phyloP scores from a whole-genome alignment of 2,888 invertebrate genomes.

The Cistogaster globosa region DNA sequence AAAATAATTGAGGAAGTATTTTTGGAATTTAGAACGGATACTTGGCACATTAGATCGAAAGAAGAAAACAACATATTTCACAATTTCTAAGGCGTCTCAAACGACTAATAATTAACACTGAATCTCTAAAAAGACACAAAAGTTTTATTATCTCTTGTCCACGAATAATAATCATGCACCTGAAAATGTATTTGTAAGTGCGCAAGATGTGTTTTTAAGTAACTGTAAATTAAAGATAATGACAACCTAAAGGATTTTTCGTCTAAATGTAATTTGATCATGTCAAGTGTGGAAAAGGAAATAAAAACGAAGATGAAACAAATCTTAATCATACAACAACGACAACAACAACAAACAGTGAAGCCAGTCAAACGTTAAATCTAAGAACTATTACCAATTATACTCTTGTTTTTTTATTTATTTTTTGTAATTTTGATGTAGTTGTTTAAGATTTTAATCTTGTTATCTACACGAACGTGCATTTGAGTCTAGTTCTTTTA shows the following conservation, averaged over 20 bases:
- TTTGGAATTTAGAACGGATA: constrained; percentile 29
- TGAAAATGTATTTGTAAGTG: not conserved
- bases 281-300: constrained; percentile 71
- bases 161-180: constrained; percentile 10
- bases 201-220: constrained; percentile 23
- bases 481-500: constrained; percentile 60
- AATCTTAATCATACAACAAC: constrained; percentile 59
- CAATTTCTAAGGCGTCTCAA: constrained; percentile 16
- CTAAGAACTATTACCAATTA: constrained; percentile 70
- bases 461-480: constrained; percentile 70
- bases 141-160: not conserved
- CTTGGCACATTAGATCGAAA: not conserved
- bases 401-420: constrained; percentile 48
- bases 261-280: constrained; percentile 69
- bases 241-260: constrained; percentile 69
- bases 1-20: constrained; percentile 57
- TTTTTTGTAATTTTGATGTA: constrained; percentile 50
- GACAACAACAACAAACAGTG: not conserved
- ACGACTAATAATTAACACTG: constrained; percentile 47
- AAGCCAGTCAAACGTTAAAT: constrained; percentile 42
- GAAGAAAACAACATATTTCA: not conserved
- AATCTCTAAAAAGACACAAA: too few relatives aligned
- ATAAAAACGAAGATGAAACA: constrained; percentile 66
- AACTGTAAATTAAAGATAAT: constrained; percentile 70
- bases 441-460: constrained; percentile 70